Conservation (phyloP, 2,797 vertebrate species). For the Myotis planiceps region DNA sequence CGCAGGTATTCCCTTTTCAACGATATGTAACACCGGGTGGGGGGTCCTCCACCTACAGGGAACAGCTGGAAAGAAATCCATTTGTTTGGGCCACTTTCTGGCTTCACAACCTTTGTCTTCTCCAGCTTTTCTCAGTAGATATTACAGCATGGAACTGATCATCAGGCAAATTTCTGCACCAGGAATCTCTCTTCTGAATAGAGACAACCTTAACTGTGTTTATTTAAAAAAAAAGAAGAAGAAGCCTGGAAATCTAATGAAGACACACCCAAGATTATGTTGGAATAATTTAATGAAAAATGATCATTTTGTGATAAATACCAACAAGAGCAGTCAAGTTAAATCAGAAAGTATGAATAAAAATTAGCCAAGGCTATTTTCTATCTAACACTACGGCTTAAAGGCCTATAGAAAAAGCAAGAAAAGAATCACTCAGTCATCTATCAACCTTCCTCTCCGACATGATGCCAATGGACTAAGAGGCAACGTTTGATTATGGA, state of each 20-base stretch:
- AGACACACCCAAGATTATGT: not conserved
- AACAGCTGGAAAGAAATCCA: not conserved
- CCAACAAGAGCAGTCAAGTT: slow-evolving; percentile 30
- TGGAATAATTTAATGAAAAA: slow-evolving; percentile 27
- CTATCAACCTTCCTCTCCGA: not conserved
- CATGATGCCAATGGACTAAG: not conserved
- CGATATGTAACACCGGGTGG: rapidly evolving
- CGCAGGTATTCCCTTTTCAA: not conserved
- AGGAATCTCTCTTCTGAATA: not conserved
- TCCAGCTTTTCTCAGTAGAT: not conserved
- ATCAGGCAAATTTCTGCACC: not conserved
- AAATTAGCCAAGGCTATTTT: slow-evolving; percentile 37
- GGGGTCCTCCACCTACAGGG: not conserved
- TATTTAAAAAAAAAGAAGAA: not conserved
- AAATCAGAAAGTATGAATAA: slow-evolving; percentile 44
- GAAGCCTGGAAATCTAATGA: not conserved
- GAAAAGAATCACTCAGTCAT: not conserved
- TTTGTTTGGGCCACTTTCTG: not conserved
- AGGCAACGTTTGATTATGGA: not conserved
- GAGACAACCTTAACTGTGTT: not conserved
- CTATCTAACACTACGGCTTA: slow-evolving; percentile 37
- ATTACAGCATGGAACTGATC: not conserved
- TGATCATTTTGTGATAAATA: slow-evolving; percentile 35
- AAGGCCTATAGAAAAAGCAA: slow-evolving; percentile 29
- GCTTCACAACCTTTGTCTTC: not conserved